phyloP scores from a whole-genome alignment of 1,140 invertebrate genomes.

The Sminthurides bifidus region DNA sequence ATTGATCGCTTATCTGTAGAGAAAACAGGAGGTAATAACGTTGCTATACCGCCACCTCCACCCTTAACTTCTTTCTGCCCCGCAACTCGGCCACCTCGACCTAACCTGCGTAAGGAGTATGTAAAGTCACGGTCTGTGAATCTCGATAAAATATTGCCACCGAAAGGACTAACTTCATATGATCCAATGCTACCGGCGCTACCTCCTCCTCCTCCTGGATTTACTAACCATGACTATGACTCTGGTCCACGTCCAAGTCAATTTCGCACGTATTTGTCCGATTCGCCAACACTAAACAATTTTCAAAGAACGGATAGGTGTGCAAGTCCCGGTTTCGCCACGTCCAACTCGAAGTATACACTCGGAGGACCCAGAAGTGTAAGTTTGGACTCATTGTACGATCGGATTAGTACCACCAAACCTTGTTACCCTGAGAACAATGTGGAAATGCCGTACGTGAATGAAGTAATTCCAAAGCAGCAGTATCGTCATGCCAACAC shows the following conservation, averaged over 20 bases:
- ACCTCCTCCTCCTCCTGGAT: neutral
- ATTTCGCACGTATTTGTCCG: neutral
- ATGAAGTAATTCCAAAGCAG: no score
- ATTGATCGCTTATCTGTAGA: no score
- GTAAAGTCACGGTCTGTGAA: slow-evolving; percentile 26
- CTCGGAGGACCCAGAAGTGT: no score
- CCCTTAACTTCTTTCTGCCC: neutral
- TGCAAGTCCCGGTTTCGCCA: no score
- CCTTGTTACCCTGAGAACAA: no score
- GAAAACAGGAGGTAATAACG: neutral
- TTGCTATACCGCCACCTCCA: neutral
- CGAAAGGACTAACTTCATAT: neutral
- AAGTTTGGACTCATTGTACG: no score
- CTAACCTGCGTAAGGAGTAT: slow-evolving; percentile 17
- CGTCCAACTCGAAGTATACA: no score
- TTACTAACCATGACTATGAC: neutral
- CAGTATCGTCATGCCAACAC: no score
- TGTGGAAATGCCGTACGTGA: no score
- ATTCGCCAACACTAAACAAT: neutral
- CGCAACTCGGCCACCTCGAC: slow-evolving; percentile 20
- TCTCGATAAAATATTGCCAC: slow-evolving; percentile 3
- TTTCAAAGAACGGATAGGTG: neutral
- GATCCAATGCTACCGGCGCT: neutral
- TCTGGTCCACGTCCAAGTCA: neutral
- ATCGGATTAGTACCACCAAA: no score